Conservation (phyloP, 2,113 vertebrate genomes). For the Nansenia antarctica region DNA sequence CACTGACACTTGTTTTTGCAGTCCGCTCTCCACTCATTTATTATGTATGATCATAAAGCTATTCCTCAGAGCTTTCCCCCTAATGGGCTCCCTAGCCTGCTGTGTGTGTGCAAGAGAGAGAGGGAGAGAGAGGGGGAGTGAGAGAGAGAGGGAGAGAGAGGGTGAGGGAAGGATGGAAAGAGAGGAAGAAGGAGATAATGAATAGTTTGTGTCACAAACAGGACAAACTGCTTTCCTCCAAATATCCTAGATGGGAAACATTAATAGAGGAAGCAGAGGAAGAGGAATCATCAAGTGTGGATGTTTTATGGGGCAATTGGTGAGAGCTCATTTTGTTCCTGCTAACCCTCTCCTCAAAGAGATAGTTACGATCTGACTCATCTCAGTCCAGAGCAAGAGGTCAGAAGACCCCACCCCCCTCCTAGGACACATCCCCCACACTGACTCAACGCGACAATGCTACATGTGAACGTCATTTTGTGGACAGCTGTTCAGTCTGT, state of each 20-base stretch:
- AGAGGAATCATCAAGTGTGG: neutral
- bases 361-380: slow-evolving; percentile 54
- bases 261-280: neutral
- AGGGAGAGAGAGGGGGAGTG: slow-evolving; percentile 9
- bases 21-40: slow-evolving; percentile 62
- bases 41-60: slow-evolving; percentile 75
- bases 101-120: slow-evolving; percentile 9
- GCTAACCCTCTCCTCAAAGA: neutral
- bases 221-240: neutral
- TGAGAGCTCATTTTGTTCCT: slow-evolving; percentile 11
- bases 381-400: slow-evolving; percentile 37
- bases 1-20: slow-evolving; percentile 61
- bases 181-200: slow-evolving; percentile 2
- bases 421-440: slow-evolving; percentile 13
- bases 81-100: slow-evolving; percentile 62
- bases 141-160: slow-evolving; percentile 6
- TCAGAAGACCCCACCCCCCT: slow-evolving; percentile 26
- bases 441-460: slow-evolving; percentile 48
- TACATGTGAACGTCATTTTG: slow-evolving; percentile 26
- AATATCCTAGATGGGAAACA: slow-evolving; percentile 8
- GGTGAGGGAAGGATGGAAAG: neutral
- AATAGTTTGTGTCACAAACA: neutral
- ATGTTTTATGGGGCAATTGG: neutral
- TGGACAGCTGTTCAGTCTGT: neutral
- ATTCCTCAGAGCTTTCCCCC: slow-evolving; percentile 60